These are phyloP conservation scores for Pygmarrhopalites habei DNA, from an alignment of 1,140 invertebrate species.

Conservation along the genomic window DNA sequence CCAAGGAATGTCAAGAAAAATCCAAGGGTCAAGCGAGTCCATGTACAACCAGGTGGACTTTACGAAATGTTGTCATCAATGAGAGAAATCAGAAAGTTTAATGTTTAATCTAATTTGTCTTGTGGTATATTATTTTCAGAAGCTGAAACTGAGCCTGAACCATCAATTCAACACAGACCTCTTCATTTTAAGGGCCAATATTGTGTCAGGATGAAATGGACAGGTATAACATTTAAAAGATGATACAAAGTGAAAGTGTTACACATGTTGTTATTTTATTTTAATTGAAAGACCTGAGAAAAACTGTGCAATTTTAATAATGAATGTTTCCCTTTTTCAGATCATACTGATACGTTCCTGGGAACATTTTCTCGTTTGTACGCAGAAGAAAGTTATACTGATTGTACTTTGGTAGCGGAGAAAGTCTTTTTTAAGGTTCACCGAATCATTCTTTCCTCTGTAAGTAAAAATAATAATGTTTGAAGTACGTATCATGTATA, in stretches of 20 bases:
- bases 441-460: conserved; percentile 30
- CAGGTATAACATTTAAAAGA: no score
- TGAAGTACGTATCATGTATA: no score
- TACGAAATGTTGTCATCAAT: not conserved
- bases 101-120: not conserved
- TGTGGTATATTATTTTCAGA: not conserved
- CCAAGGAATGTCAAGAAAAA: not conserved
- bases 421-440: conserved; percentile 32
- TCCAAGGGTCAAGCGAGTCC: no score
- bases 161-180: conserved; percentile 27
- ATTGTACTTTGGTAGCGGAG: conserved; percentile 31
- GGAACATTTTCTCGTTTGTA: conserved; percentile 20
- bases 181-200: conserved; percentile 24
- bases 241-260: no score
- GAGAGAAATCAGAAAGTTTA: not conserved
- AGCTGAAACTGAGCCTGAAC: conserved; percentile 9
- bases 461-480: no score
- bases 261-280: no score
- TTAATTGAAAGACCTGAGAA: no score
- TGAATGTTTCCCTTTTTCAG: no score
- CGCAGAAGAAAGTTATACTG: conserved; percentile 25
- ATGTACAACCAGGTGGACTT: no score
- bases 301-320: no score
- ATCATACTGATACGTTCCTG: conserved; percentile 31
- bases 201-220: conserved; percentile 33